Base-by-base conservation (phyloP, 2,797 vertebrate species). In the Pangasius djambal region DNA sequence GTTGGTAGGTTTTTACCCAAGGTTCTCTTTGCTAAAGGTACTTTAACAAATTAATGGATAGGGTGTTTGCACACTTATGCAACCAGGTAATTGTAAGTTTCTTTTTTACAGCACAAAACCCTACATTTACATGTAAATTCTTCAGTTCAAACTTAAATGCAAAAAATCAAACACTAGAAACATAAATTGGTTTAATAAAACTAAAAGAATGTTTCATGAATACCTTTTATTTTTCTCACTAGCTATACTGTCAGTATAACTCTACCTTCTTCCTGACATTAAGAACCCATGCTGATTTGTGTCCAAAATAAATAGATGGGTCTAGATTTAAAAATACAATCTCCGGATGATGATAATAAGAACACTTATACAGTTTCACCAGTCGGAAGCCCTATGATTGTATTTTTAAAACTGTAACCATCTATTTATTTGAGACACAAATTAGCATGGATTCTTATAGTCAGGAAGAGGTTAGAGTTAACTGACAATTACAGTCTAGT, bases 381-480 rank as follows among this genome's bases (percentile, higher is more conserved):
- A 18, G 12, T 52, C 12, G 1, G 75, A 52, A 31, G 28, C 75
- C 48, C 75, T 78, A 16, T 52, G 48, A 57, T 0, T 55, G 50
- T 79, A 10, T 79, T 55, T 55, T 79, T 55, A 34, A 79, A 55
- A 55, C 28, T 57, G 52, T 52, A 79, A 9, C n/a, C n/a, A 22
- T 57, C 50, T 57, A 20, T 70, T 79, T 55, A 52, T 82, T 87
- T 70, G 31, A 79, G 48, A 18, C 63, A 52, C n/a, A 31, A 87
- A 82, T 79, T 59, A 82, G 63, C 20, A 15, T 25, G 44, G 18
- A 61, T 55, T 37, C 20, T 65, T 57, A 69, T 81, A 52, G 18
- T 57, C 48, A 57, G 86, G 61, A 82, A 40, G 63, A 87, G 22
- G n/a, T 31, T 69, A 67, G 65, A 28, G n/a, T 79, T 67, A 87